Evolutionary conservation across 1,140 invertebrate genomes (phyloP).

Genomic region (Hylyphantes graminicola): DNA sequence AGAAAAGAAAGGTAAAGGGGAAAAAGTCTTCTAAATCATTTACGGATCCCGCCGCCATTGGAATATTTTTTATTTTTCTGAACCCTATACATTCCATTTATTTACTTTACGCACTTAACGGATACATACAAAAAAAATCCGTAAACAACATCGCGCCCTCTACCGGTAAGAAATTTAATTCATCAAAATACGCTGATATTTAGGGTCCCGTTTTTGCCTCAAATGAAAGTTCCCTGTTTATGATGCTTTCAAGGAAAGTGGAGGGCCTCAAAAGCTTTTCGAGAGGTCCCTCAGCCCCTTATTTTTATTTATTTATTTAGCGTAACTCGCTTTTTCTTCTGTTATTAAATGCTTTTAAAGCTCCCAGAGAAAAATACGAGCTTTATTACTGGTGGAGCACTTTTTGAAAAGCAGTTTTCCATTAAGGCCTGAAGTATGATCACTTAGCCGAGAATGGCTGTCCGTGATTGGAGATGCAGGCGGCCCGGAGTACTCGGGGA

Average conservation of each 20-base stretch:
- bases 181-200: constrained; percentile 55
- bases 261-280: constrained; percentile 40
- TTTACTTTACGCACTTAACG: constrained; percentile 21
- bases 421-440: constrained; percentile 57
- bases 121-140: constrained; percentile 4
- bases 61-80: constrained; percentile 21
- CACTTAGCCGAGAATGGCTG: constrained; percentile 49
- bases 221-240: constrained; percentile 54
- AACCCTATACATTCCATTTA: constrained; percentile 15
- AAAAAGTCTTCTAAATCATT: constrained; percentile 52
- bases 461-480: constrained; percentile 49
- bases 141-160: constrained; percentile 23
- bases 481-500: background rate
- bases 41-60: constrained; percentile 15
- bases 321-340: constrained; percentile 17
- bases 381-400: constrained; percentile 52
- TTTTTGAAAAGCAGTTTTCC: constrained; percentile 56
- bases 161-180: constrained; percentile 56
- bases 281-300: constrained; percentile 7
- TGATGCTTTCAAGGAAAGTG: constrained; percentile 51
- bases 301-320: constrained; percentile 21
- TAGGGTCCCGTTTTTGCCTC: constrained; percentile 46
- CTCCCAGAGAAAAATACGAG: constrained; percentile 53
- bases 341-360: constrained; percentile 57
- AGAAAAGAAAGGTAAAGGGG: constrained; percentile 5